A percentile compares a stretch with the other conserved stretches of the same genome.
phyloP scores from a whole-genome alignment of 2,888 invertebrate species.

The Rosalia funebris region DNA sequence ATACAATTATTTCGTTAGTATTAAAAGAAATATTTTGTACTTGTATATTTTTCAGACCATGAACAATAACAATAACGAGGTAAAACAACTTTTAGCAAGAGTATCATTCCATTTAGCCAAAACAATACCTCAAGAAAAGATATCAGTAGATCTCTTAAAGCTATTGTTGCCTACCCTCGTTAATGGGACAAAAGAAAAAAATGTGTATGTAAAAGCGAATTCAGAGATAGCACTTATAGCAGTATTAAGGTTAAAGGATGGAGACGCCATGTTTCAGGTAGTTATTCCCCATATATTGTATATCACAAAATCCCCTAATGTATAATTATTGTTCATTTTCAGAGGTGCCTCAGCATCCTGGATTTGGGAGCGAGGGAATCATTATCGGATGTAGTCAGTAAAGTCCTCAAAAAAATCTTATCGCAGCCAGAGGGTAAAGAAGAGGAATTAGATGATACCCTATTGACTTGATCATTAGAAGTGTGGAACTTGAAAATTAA shows the following conservation, averaged over 20 bases:
- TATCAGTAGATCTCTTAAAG: slow-evolving; percentile 77
- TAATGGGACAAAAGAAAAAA: slow-evolving; percentile 98
- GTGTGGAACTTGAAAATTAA: slow-evolving; percentile 14
- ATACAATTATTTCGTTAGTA: too few species aligned
- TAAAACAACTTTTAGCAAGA: slow-evolving; percentile 89
- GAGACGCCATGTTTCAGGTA: slow-evolving; percentile 79
- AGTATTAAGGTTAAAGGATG: slow-evolving; percentile 81
- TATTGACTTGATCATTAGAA: slow-evolving; percentile 76
- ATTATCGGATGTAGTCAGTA: slow-evolving; percentile 87
- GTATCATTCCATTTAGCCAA: slow-evolving; percentile 81
- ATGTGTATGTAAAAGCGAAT: slow-evolving; percentile 92
- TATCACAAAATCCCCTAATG: slow-evolving; percentile 11
- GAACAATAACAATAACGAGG: slow-evolving; percentile 94
- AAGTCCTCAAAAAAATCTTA: slow-evolving; percentile 83
- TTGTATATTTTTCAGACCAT: slow-evolving; percentile 72
- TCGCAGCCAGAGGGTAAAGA: slow-evolving; percentile 84
- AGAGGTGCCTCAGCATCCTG: slow-evolving; percentile 79
- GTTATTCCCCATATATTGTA: slow-evolving; percentile 25
- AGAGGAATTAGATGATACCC: slow-evolving; percentile 92
- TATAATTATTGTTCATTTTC: slow-evolving; percentile 52
- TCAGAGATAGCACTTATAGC: slow-evolving; percentile 92
- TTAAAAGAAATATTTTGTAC: too few species aligned
- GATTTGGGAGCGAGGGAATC: slow-evolving; percentile 91
- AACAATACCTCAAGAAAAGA: slow-evolving; percentile 69
- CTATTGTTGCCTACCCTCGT: slow-evolving; percentile 89